phyloP scores from a whole-genome alignment of 1,140 invertebrate genomes.

The Amyelois transitella region DNA sequence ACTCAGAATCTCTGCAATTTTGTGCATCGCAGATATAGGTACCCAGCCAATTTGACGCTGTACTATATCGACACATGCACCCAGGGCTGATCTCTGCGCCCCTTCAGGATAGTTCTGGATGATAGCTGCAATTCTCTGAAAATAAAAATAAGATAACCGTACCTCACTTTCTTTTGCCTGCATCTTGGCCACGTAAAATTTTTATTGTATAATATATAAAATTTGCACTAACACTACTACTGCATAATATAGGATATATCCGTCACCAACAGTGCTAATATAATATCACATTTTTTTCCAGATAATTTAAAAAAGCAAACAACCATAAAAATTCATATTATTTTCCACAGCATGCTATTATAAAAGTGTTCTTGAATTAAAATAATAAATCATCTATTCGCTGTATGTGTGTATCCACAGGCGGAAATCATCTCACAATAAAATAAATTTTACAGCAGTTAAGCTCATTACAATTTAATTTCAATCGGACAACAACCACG shows the following conservation, averaged over 20 bases:
- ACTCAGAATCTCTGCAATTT: slow-evolving; percentile 90
- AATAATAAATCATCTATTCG: no score
- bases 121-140: slow-evolving; percentile 44
- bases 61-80: slow-evolving; percentile 47
- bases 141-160: slow-evolving; percentile 7
- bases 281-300: no score
- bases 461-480: background rate
- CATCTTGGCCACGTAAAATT: no score
- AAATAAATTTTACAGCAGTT: background rate
- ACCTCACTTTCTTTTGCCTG: no score
- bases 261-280: no score
- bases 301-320: no score
- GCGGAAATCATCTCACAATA: background rate
- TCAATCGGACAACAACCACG: background rate
- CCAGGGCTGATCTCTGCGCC: slow-evolving; percentile 39
- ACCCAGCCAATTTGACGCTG: slow-evolving; percentile 73
- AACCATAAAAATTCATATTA: no score
- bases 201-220: no score
- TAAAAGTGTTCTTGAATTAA: no score
- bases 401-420: background rate
- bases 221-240: no score
- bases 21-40: slow-evolving; percentile 97
- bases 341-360: no score
- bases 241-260: no score
- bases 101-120: slow-evolving; percentile 57